A percentile compares a stretch with the other conserved stretches of the same genome.
Conservation (phyloP, 1,140 invertebrate genomes). For the Drosophila jambulina region DNA sequence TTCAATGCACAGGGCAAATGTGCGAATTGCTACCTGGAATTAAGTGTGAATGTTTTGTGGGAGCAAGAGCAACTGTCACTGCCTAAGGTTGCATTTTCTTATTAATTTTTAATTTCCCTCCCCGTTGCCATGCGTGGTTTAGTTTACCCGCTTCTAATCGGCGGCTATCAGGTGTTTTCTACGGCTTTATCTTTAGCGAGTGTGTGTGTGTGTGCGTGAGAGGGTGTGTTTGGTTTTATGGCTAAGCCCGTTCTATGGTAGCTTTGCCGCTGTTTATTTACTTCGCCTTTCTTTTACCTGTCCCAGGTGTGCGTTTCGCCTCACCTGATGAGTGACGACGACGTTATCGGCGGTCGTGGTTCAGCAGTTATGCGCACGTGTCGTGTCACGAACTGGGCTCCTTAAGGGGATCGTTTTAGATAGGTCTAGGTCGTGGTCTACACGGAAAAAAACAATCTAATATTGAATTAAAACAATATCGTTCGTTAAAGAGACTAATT, state of each 20-base stretch:
- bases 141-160: constrained; percentile 10
- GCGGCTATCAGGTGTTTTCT: constrained; percentile 37
- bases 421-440: constrained; percentile 15
- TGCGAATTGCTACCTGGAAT: constrained; percentile 26
- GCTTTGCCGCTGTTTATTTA: constrained; percentile 13
- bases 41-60: constrained; percentile 31
- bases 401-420: neutral
- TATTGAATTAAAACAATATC: neutral
- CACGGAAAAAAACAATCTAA: neutral
- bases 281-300: neutral
- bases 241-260: constrained; percentile 3
- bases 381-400: constrained; percentile 24
- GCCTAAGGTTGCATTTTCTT: constrained; percentile 35
- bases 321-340: constrained; percentile 48
- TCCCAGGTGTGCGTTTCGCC: constrained; percentile 23
- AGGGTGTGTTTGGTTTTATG: constrained; percentile 36
- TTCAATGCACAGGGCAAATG: constrained; percentile 18
- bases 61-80: constrained; percentile 57
- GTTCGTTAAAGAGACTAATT: neutral
- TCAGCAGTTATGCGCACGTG: constrained; percentile 17
- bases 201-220: neutral
- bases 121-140: constrained; percentile 17
- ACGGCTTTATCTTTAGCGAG: constrained; percentile 20
- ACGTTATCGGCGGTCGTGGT: neutral
- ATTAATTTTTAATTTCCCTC: constrained; percentile 27